Base-by-base conservation (phyloP, 64 coral and sea anemone genomes). In the Platygyra sinensis region DNA sequence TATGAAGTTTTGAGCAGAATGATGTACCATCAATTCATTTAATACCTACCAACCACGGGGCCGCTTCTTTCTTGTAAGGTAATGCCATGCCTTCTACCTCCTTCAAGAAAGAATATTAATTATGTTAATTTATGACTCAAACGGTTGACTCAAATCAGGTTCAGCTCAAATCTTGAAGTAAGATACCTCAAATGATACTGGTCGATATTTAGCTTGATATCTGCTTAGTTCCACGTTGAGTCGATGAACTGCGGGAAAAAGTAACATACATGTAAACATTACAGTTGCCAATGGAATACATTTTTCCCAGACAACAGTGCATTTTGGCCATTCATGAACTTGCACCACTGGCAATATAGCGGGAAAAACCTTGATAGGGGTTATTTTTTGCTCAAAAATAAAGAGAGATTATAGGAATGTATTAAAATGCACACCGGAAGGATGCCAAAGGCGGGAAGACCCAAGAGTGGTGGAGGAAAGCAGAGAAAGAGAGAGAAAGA, bases 211-310 rank as follows among this genome's bases (percentile, higher is more conserved):
- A 0, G 91, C 90, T 88, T 99, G 97, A 86, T 93, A 99, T 77
- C 97, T 91, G 80, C 97, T 90, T 29, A 99, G 72, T 77, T 99
- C 97, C 2, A 99, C 91, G 73, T 96, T 99, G 10, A 99, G 88
- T 18, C 97, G 80, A 50, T 99, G 91, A 84, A 99, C 92, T 69
- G 33, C 4, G 10, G 19, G 17, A 75, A 75, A 27, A 6, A 67
- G 22, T 38, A 19, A 72, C 17, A 75, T 69, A 24, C 12, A 5
- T 13, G 0, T n/a, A 6, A 10, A 7, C 30, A 33, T 54, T 32
- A 33, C 24, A 89, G 19, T 19, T 24, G 24, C 11, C 22, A 20
- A 6, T 77, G 18, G 10, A 33, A 60, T 5, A 19, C 1, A 17
- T 22, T 65, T n/a, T 55, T 55, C 13, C 52, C 52, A 4, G 4